These are phyloP conservation scores for Phymanthus crucifer DNA, from an alignment of 92 coral and sea anemone species.

Conservation along the genomic window DNA sequence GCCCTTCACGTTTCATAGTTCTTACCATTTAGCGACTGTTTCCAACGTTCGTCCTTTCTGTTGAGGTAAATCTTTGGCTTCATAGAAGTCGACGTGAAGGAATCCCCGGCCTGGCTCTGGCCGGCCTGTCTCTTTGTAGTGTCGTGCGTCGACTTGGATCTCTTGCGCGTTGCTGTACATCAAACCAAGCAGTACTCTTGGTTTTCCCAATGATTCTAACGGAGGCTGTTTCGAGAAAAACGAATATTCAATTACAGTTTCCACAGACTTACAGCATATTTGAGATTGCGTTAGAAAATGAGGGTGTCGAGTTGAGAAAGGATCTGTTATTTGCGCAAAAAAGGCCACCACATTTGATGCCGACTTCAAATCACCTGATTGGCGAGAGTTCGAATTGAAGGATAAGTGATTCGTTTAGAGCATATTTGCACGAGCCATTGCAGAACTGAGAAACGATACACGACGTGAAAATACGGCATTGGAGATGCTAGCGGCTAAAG, in stretches of 20 bases:
- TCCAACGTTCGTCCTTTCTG: constrained; percentile 57
- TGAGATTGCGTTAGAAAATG: no score
- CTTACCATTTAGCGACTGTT: constrained; percentile 84
- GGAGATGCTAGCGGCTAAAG: no score
- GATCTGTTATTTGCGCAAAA: no score
- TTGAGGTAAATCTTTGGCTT: constrained; percentile 68
- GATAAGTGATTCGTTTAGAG: no score
- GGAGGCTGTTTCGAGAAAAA: constrained; percentile 60
- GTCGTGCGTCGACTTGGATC: constrained; percentile 84
- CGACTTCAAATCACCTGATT: no score
- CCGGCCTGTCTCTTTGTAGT: constrained; percentile 81
- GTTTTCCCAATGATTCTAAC: constrained; percentile 67
- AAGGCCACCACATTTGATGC: no score
- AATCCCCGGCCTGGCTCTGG: constrained; percentile 75
- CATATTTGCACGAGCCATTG: no score
- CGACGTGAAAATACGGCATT: no score
- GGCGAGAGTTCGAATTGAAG: no score
- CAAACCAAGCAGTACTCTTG: constrained; percentile 86
- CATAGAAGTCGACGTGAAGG: constrained; percentile 87
- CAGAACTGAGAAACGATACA: no score
- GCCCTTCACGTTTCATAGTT: neutral
- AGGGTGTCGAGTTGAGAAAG: no score
- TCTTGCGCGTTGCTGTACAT: constrained; percentile 96
- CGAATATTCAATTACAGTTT: neutral
- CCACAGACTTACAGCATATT: no score